These are phyloP conservation scores for Labeo rohita DNA, from an alignment of 2,113 vertebrate species.

Conservation along the genomic window DNA sequence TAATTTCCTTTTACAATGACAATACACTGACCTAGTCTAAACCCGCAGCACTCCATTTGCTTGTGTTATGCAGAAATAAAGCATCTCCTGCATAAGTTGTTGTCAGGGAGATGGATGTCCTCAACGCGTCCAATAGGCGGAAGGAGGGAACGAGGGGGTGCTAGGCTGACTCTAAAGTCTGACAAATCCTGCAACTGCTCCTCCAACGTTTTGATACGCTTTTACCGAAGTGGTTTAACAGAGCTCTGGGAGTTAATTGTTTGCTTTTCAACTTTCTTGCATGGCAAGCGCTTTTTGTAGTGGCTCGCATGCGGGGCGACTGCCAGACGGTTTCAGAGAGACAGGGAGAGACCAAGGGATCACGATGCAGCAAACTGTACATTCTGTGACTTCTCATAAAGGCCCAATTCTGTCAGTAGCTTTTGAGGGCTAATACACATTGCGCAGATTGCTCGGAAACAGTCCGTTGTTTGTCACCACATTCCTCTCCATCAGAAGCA, in stretches of 20 bases:
- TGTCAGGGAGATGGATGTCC: conserved; percentile 64
- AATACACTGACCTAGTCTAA: conserved; percentile 52
- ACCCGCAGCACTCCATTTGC: conserved; percentile 48
- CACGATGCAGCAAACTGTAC: conserved; percentile 25
- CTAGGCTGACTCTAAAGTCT: conserved; percentile 24
- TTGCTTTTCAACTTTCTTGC: conserved; percentile 49
- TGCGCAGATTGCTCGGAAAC: neutral
- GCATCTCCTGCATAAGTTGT: conserved; percentile 48
- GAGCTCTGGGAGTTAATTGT: conserved; percentile 47
- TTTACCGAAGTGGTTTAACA: conserved; percentile 7
- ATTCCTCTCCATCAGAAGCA: conserved; percentile 19
- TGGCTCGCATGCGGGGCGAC: neutral
- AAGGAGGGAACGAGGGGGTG: neutral
- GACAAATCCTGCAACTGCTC: conserved; percentile 44
- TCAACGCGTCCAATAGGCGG: conserved; percentile 22
- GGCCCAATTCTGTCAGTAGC: conserved; percentile 30
- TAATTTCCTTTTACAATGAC: conserved; percentile 54
- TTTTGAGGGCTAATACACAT: conserved; percentile 26
- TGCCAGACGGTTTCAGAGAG: conserved; percentile 40
- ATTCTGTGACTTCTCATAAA: conserved; percentile 32
- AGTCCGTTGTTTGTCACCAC: neutral
- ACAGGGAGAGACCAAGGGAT: conserved; percentile 37
- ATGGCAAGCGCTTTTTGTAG: conserved; percentile 25
- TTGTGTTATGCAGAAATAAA: conserved; percentile 51
- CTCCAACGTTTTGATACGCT: conserved; percentile 33